phyloP scores from a whole-genome alignment of 2,113 vertebrate genomes.

The Pseudolaguvia tuberculata region DNA sequence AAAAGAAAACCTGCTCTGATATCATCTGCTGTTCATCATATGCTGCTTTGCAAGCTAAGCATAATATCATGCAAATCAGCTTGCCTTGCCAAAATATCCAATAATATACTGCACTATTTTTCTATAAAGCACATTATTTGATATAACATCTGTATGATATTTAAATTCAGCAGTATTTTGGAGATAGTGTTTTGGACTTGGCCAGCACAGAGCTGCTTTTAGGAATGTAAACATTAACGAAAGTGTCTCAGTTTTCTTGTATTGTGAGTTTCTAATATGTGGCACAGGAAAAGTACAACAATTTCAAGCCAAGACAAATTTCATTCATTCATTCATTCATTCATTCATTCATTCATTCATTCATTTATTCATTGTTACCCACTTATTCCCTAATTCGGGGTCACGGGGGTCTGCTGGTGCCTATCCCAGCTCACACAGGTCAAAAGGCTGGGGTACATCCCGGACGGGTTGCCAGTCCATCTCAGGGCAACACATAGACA shows the following conservation, averaged over 20 bases:
- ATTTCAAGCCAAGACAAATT: no score
- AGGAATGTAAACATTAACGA: not conserved
- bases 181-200: not conserved
- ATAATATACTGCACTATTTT: not conserved
- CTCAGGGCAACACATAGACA: no score
- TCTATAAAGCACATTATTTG: not conserved
- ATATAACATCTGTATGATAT: not conserved
- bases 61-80: not conserved
- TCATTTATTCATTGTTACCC: no score
- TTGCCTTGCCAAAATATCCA: not conserved
- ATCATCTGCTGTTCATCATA: not conserved
- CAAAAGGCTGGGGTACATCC: no score
- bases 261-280: no score
- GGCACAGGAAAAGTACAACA: no score
- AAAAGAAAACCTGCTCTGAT: not conserved
- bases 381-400: no score
- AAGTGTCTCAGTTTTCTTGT: not conserved
- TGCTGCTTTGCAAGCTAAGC: not conserved
- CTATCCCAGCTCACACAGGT: no score
- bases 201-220: not conserved
- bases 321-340: no score
- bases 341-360: no score
- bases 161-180: not conserved
- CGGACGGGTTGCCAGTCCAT: no score
- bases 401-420: no score